Evolutionary conservation across 2,888 invertebrate species (phyloP).

Genomic region (Danaus chrysippus): DNA sequence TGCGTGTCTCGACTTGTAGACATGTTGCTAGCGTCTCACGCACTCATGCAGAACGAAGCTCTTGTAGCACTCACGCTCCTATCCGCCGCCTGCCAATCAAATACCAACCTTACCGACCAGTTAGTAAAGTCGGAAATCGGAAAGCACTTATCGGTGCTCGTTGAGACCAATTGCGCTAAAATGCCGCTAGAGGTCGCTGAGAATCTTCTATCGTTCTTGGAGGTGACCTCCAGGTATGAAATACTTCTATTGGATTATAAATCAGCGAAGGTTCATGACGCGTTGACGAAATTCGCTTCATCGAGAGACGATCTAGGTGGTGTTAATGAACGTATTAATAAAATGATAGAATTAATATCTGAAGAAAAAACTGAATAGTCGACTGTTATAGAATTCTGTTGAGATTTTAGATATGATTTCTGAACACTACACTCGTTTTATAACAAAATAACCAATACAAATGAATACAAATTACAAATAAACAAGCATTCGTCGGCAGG

Average conservation of each 20-base stretch:
- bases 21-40: constrained; percentile 91
- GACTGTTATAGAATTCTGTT: not conserved
- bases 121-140: constrained; percentile 75
- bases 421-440: too few species aligned
- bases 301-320: constrained; percentile 54
- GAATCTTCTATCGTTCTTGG: constrained; percentile 71
- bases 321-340: constrained; percentile 47
- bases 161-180: constrained; percentile 69
- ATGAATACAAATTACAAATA: not conserved
- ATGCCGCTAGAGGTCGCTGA: constrained; percentile 72
- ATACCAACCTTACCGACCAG: constrained; percentile 51
- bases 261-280: constrained; percentile 54
- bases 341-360: constrained; percentile 45
- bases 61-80: constrained; percentile 82
- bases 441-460: not conserved
- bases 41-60: constrained; percentile 93
- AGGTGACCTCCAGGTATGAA: constrained; percentile 63
- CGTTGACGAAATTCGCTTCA: constrained; percentile 55
- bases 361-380: constrained; percentile 23
- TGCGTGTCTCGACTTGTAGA: constrained; percentile 86
- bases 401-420: not conserved
- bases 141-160: constrained; percentile 66
- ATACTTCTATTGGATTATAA: constrained; percentile 56
- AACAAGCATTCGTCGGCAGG: too few species aligned
- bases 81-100: constrained; percentile 45